These are phyloP conservation scores for Lasius fuliginosus DNA, from an alignment of 2,888 invertebrate species.

Conservation along the genomic window DNA sequence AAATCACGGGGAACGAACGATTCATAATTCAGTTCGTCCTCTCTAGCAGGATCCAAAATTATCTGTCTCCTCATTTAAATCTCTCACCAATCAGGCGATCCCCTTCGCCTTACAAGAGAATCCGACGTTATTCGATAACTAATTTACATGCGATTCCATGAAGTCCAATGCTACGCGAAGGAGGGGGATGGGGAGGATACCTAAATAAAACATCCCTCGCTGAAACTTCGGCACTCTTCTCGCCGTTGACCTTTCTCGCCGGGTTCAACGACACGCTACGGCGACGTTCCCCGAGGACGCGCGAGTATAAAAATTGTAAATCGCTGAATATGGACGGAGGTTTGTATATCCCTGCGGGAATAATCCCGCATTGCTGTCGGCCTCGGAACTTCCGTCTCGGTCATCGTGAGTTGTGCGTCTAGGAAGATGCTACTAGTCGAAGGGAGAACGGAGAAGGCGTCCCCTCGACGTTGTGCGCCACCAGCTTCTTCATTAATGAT, in stretches of 20 bases:
- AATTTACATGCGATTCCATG: conserved; percentile 63
- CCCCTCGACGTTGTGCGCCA: conserved; percentile 51
- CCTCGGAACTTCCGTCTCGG: conserved; percentile 63
- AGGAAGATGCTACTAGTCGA: background rate
- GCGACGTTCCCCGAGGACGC: conserved; percentile 16
- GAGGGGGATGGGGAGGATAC: conserved; percentile 27
- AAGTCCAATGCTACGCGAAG: conserved; percentile 28
- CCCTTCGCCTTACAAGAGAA: conserved; percentile 25
- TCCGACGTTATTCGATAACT: conserved; percentile 49
- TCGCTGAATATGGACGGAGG: conserved; percentile 61
- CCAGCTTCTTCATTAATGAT: conserved; percentile 82
- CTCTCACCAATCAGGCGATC: conserved; percentile 29
- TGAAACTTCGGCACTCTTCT: conserved; percentile 58
- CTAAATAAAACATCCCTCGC: conserved; percentile 70
- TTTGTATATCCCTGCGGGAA: conserved; percentile 67
- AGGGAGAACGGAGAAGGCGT: background rate
- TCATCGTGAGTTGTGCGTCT: conserved; percentile 64
- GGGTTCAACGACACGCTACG: conserved; percentile 70
- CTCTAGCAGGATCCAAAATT: conserved; percentile 18
- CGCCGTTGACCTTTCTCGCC: conserved; percentile 56
- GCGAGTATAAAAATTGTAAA: conserved; percentile 70
- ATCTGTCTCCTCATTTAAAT: conserved; percentile 28
- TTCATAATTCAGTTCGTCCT: conserved; percentile 46
- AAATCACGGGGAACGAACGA: conserved; percentile 46
- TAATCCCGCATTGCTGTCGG: conserved; percentile 76